Conservation (phyloP, 2,888 invertebrate species). For the Hedychridium roseum region DNA sequence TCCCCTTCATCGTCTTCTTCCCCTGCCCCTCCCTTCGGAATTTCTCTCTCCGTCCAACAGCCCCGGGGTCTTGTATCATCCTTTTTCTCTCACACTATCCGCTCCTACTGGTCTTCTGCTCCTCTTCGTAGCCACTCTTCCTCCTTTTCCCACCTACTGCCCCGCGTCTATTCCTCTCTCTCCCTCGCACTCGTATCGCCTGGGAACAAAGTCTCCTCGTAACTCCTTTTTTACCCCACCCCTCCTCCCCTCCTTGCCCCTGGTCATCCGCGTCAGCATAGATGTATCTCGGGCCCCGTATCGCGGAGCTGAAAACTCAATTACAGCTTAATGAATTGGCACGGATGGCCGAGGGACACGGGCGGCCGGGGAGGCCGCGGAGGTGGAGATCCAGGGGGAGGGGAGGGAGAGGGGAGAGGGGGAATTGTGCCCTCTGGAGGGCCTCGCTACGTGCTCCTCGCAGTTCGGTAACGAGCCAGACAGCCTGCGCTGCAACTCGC, state of each 20-base stretch:
- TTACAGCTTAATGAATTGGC: slow-evolving; percentile 63
- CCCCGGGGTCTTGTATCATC: too few species aligned
- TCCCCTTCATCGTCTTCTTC: too few species aligned
- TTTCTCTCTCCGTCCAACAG: too few species aligned
- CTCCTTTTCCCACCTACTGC: too few species aligned
- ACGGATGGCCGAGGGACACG: slow-evolving; percentile 22
- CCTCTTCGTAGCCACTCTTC: too few species aligned
- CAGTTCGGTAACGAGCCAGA: slow-evolving; percentile 29
- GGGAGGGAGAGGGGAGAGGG: slow-evolving; percentile 6
- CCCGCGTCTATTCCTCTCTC: too few species aligned
- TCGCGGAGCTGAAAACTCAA: slow-evolving; percentile 62
- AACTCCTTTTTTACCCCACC: slow-evolving; percentile 8
- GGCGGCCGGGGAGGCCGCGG: slow-evolving; percentile 1
- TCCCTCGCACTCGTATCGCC: too few species aligned
- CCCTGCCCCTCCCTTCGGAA: too few species aligned
- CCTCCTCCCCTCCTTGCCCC: neutral
- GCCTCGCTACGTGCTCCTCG: slow-evolving; percentile 10
- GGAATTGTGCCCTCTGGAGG: slow-evolving; percentile 5
- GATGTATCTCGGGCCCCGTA: slow-evolving; percentile 55
- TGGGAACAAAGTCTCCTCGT: too few species aligned
- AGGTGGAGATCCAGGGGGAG: neutral
- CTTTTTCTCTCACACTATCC: too few species aligned
- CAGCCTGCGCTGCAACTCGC: slow-evolving; percentile 18
- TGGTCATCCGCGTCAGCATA: slow-evolving; percentile 26
- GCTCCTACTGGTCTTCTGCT: too few species aligned